Percentiles rank a stretch among this genome's conserved stretches.
These are phyloP conservation scores for Apis cerana DNA, from an alignment of 1,140 invertebrate species.

Conservation along the genomic window DNA sequence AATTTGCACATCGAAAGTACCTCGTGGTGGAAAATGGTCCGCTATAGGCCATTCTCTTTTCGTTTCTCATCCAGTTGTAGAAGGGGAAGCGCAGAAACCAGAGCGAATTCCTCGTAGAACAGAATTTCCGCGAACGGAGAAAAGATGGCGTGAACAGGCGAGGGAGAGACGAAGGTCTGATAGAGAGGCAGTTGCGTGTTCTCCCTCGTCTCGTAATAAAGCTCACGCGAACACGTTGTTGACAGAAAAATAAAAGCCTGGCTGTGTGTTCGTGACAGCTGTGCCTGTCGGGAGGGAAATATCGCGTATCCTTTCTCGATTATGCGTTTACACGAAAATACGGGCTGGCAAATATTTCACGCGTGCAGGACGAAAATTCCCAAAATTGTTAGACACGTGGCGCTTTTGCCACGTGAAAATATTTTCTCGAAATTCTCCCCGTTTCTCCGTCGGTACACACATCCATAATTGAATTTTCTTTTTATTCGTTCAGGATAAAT, in stretches of 20 bases:
- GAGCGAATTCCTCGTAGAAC: not conserved
- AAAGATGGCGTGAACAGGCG: not conserved
- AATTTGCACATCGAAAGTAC: conserved; percentile 7
- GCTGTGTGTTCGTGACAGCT: conserved; percentile 21
- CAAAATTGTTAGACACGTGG: conserved; percentile 9
- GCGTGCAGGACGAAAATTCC: not conserved
- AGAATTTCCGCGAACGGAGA: not conserved
- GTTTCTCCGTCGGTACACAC: not conserved
- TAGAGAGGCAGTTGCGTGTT: not conserved
- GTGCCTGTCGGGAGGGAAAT: conserved; percentile 10
- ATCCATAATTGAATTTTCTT: no score
- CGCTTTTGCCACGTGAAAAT: not conserved
- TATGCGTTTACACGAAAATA: conserved; percentile 40
- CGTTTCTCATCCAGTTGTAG: not conserved
- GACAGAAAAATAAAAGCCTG: conserved; percentile 46
- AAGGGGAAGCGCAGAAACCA: not conserved
- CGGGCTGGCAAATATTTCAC: conserved; percentile 5
- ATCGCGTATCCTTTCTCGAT: conserved; percentile 31
- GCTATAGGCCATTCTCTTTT: not conserved
- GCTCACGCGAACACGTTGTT: conserved; percentile 22
- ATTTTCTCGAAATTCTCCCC: not conserved
- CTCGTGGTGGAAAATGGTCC: not conserved
- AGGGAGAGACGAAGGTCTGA: not conserved
- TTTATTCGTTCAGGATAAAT: no score
- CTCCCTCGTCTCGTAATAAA: conserved; percentile 29